Evolutionary conservation across 2,797 vertebrate genomes (phyloP).

Genomic region (Rallus crepitans): DNA sequence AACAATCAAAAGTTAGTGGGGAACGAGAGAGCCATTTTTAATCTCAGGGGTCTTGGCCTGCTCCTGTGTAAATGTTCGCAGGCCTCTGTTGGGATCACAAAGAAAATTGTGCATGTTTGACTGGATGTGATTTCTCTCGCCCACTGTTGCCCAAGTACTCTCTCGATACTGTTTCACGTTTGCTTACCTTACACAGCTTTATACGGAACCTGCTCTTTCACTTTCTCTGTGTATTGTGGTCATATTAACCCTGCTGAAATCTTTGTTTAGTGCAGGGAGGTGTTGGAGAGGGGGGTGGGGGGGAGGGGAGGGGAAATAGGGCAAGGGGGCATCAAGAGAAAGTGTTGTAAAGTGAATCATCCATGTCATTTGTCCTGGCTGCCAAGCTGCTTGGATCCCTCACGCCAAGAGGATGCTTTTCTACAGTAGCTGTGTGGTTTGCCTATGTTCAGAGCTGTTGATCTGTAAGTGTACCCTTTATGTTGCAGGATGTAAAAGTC

Average conservation of each 20-base stretch:
- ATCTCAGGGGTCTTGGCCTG: neutral
- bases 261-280: slow-evolving; percentile 4
- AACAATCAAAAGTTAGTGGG: neutral
- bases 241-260: neutral
- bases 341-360: slow-evolving; percentile 36
- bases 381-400: slow-evolving; percentile 28
- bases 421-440: slow-evolving; percentile 12
- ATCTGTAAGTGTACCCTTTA: slow-evolving; percentile 66
- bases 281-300: slow-evolving; percentile 28
- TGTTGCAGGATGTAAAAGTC: slow-evolving; percentile 93
- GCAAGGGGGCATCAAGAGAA: neutral
- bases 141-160: neutral
- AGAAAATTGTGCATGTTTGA: neutral
- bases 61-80: neutral
- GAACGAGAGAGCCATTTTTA: neutral
- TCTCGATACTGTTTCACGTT: neutral
- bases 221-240: neutral
- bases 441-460: slow-evolving; percentile 34
- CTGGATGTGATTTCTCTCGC: neutral
- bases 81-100: neutral
- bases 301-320: neutral
- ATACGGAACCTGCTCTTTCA: neutral
- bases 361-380: slow-evolving; percentile 42
- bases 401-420: slow-evolving; percentile 2
- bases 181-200: neutral